Percentiles rank a stretch among this genome's conserved stretches.
Conservation (phyloP, 2,113 vertebrate genomes). For the Pseudopodoces humilis region DNA sequence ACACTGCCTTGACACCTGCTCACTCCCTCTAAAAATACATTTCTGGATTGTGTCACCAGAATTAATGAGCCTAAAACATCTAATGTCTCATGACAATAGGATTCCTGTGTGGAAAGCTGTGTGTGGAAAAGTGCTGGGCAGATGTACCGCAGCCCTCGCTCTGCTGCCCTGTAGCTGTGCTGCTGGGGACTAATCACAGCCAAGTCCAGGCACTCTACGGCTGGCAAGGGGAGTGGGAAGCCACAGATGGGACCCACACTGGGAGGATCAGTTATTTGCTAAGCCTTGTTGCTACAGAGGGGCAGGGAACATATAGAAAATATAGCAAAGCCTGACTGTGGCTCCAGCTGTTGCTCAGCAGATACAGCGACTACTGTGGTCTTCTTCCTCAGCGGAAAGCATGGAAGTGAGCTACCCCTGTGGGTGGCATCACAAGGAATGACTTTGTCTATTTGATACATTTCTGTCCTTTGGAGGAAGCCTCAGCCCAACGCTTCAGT, state of each 20-base stretch:
- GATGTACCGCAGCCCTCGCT: background rate
- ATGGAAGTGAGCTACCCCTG: background rate
- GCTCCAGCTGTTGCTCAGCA: background rate
- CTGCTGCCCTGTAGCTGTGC: background rate
- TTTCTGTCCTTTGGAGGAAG: background rate
- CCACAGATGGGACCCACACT: rapidly evolving
- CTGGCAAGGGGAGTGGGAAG: background rate
- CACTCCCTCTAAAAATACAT: constrained; percentile 37
- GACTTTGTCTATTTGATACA: background rate
- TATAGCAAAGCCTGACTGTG: rapidly evolving
- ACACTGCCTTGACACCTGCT: constrained; percentile 21
- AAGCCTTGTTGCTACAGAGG: background rate
- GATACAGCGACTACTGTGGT: background rate
- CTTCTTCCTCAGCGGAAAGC: background rate
- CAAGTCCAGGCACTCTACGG: background rate
- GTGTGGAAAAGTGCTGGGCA: background rate
- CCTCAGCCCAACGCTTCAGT: background rate
- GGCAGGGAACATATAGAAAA: no score
- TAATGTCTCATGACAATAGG: background rate
- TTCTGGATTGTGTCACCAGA: background rate
- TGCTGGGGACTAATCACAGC: background rate
- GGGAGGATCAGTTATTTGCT: background rate
- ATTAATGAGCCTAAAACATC: constrained; percentile 14
- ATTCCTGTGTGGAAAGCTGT: background rate
- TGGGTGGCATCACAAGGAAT: background rate